Conservation (phyloP, 2,888 invertebrate species). For the Leptinotarsa tumamoca region DNA sequence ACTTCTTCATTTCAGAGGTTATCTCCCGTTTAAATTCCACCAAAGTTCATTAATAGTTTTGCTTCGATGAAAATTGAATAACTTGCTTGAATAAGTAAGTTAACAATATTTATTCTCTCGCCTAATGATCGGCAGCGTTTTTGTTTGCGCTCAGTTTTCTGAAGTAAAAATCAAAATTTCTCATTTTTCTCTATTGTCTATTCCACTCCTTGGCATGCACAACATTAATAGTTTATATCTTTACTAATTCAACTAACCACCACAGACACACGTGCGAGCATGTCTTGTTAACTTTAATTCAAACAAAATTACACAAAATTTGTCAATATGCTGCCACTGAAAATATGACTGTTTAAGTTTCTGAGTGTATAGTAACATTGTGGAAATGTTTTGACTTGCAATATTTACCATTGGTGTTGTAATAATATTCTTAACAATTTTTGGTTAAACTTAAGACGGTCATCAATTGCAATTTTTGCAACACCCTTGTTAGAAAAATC, state of each 20-base stretch:
- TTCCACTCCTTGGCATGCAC: constrained; percentile 51
- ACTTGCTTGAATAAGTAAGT: neutral
- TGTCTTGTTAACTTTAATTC: constrained; percentile 51
- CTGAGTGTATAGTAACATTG: constrained; percentile 14
- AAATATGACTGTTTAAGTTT: constrained; percentile 42
- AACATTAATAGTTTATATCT: constrained; percentile 44
- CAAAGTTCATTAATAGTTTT: neutral
- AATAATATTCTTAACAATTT: neutral
- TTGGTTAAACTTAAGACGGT: no score
- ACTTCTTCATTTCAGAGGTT: neutral
- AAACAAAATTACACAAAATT: constrained; percentile 46
- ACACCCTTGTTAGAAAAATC: no score
- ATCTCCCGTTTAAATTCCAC: neutral
- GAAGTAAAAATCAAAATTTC: constrained; percentile 24
- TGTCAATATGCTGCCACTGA: constrained; percentile 27
- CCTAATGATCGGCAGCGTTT: neutral
- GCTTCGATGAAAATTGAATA: no score
- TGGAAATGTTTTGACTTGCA: constrained; percentile 37
- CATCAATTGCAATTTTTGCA: no score
- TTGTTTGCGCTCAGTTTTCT: neutral
- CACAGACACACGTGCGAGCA: constrained; percentile 56
- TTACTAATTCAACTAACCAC: constrained; percentile 51
- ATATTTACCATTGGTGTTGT: neutral
- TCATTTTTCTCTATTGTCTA: constrained; percentile 29
- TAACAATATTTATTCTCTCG: neutral